Conservation (phyloP, 2,888 invertebrate species). For the Diaperis boleti region DNA sequence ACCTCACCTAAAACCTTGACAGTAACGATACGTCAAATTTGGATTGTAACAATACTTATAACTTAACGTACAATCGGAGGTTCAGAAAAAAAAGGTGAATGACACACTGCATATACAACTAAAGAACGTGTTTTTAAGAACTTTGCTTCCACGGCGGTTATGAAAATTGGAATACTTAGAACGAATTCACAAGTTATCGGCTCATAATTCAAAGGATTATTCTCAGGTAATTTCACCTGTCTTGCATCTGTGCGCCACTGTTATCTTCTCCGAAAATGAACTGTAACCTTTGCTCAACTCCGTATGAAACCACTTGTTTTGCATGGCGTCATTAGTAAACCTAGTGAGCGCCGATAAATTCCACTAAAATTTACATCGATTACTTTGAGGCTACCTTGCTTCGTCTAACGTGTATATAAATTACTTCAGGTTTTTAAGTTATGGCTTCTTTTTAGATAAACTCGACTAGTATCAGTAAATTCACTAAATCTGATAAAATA, state of each 20-base stretch:
- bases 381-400: conserved; percentile 17
- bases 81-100: no score
- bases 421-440: conserved; percentile 3
- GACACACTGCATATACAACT: no score
- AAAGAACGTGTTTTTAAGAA: no score
- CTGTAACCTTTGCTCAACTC: conserved; percentile 33
- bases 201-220: conserved; percentile 35
- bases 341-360: conserved; percentile 54
- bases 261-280: conserved; percentile 33
- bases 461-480: not conserved
- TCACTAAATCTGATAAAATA: conserved; percentile 22
- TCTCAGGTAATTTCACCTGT: conserved; percentile 36
- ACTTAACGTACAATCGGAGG: no score
- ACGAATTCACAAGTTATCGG: conserved; percentile 32
- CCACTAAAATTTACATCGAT: conserved; percentile 37
- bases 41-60: no score
- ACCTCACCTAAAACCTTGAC: no score
- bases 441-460: conserved; percentile 1
- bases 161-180: no score
- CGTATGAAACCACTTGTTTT: conserved; percentile 47
- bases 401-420: not conserved
- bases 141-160: no score
- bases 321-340: conserved; percentile 57
- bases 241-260: conserved; percentile 29
- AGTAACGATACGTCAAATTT: no score